Evolutionary conservation across 2,797 vertebrate genomes (phyloP).

Genomic region (Capromys pilorides): DNA sequence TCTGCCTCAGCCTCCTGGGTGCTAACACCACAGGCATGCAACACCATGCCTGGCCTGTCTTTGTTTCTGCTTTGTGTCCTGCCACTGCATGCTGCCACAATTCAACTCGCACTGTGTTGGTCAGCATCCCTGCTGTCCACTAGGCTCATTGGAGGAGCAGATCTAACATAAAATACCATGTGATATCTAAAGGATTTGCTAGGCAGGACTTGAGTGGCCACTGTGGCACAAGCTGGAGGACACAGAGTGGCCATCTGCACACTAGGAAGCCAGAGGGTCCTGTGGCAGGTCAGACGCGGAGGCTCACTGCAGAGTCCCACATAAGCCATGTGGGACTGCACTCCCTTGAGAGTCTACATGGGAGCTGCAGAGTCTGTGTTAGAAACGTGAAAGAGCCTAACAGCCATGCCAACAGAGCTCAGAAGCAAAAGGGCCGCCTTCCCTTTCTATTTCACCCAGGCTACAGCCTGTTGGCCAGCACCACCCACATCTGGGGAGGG

Average conservation of each 20-base stretch:
- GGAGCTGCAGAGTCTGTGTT: not conserved
- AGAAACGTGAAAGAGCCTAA: not conserved
- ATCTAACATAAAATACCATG: not conserved
- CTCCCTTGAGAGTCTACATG: not conserved
- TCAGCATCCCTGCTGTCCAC: not conserved
- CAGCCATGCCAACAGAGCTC: not conserved
- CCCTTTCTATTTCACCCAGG: not conserved
- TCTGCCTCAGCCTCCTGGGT: not conserved
- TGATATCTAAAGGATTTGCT: not conserved
- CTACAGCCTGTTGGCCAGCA: not conserved
- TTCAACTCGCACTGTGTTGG: not conserved
- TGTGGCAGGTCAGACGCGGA: not conserved
- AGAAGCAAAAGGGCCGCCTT: not conserved
- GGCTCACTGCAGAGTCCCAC: not conserved
- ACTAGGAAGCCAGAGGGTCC: not conserved
- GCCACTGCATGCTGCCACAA: too few relatives aligned
- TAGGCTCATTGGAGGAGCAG: not conserved
- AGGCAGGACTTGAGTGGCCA: not conserved
- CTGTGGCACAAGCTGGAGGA: not conserved
- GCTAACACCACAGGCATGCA: not conserved
- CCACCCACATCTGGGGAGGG: not conserved
- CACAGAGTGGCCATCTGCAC: not conserved
- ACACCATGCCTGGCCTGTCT: not conserved
- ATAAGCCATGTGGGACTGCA: not conserved
- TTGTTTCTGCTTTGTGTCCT: not conserved